These are phyloP conservation scores for Diaphora mendica DNA, from an alignment of 2,888 invertebrate genomes.

Conservation along the genomic window DNA sequence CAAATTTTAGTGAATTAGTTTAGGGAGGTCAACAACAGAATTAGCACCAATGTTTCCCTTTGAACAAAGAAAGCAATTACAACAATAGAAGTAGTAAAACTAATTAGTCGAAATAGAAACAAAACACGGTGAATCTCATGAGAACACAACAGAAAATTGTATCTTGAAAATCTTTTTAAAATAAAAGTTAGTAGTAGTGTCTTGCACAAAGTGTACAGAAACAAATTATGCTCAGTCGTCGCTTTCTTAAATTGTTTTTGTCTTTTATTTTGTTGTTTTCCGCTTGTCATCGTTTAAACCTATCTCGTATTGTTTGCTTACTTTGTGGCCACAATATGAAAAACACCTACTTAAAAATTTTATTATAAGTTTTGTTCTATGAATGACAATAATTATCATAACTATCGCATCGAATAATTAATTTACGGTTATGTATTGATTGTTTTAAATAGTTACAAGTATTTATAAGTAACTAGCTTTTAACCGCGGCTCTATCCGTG, in stretches of 20 bases:
- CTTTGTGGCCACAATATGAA: conserved; percentile 29
- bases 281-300: conserved; percentile 26
- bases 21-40: too few relatives aligned
- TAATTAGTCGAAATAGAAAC: conserved; percentile 20
- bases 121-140: conserved; percentile 32
- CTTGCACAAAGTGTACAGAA: conserved; percentile 36
- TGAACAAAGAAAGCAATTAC: background rate
- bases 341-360: conserved; percentile 22
- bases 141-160: conserved; percentile 32
- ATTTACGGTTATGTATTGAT: conserved; percentile 31
- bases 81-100: background rate
- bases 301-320: conserved; percentile 10
- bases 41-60: too few relatives aligned
- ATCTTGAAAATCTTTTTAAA: conserved; percentile 30
- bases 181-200: conserved; percentile 37
- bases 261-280: conserved; percentile 28
- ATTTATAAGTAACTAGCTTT: background rate
- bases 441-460: conserved; percentile 30
- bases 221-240: conserved; percentile 44
- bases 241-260: conserved; percentile 48
- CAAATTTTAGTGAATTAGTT: too few relatives aligned
- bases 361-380: conserved; percentile 20
- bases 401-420: conserved; percentile 16
- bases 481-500: too few relatives aligned
- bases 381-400: conserved; percentile 29